A percentile compares a stretch with the other conserved stretches of the same genome.
phyloP scores from a whole-genome alignment of 2,113 vertebrate genomes.

The Smithornis capensis region DNA sequence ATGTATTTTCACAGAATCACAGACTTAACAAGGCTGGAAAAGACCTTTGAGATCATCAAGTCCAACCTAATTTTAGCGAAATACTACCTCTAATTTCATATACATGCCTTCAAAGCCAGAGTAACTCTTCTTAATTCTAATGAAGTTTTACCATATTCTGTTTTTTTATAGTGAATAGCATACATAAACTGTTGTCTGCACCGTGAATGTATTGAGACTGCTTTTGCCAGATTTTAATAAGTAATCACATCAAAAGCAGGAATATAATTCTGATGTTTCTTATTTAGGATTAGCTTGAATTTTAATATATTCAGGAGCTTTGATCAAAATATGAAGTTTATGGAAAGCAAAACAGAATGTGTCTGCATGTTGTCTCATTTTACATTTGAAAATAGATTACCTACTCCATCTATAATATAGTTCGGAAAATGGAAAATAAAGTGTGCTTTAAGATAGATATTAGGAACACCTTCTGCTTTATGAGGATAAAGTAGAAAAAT shows the following conservation, averaged over 20 bases:
- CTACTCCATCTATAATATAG: neutral
- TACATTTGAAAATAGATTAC: neutral
- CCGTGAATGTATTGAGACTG: neutral
- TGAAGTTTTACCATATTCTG: neutral
- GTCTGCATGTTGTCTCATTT: neutral
- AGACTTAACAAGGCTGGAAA: too few relatives aligned
- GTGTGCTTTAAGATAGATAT: neutral
- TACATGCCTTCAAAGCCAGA: neutral
- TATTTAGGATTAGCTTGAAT: neutral
- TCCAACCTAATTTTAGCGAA: too few relatives aligned
- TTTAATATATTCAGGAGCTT: neutral
- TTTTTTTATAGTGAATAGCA: neutral
- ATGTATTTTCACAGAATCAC: too few relatives aligned
- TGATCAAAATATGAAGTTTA: neutral
- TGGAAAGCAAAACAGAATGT: neutral
- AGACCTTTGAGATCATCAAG: too few relatives aligned
- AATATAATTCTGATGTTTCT: neutral
- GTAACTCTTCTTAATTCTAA: neutral
- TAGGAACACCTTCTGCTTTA: neutral
- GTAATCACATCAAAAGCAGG: neutral
- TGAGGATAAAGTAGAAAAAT: neutral
- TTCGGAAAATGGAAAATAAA: neutral
- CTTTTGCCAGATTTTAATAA: neutral
- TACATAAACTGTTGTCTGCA: neutral
- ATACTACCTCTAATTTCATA: neutral